These are phyloP conservation scores for Drosophila baimaii DNA, from an alignment of 1,140 invertebrate genomes.

Conservation along the genomic window DNA sequence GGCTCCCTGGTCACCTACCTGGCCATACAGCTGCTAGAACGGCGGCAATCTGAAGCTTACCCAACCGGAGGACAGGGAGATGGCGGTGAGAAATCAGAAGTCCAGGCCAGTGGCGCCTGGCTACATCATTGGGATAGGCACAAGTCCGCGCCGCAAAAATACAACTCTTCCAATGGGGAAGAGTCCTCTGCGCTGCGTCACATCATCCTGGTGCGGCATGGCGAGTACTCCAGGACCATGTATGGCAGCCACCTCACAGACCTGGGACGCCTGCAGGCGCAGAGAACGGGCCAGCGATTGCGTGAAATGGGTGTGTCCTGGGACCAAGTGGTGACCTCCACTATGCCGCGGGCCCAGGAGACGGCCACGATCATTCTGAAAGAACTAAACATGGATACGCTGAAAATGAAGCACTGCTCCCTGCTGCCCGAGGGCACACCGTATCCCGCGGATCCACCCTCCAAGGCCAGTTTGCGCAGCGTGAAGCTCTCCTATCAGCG, in stretches of 20 bases:
- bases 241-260: constrained; percentile 93
- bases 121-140: constrained; percentile 93
- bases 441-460: constrained; percentile 95
- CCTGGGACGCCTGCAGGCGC: constrained; percentile 93
- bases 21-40: constrained; percentile 39
- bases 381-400: constrained; percentile 67
- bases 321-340: constrained; percentile 92
- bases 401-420: constrained; percentile 88
- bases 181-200: constrained; percentile 91
- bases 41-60: background rate
- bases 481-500: constrained; percentile 91
- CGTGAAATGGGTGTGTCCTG: constrained; percentile 90
- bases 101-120: constrained; percentile 87
- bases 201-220: constrained; percentile 96
- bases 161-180: constrained; percentile 80
- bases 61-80: background rate
- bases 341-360: constrained; percentile 96
- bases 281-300: constrained; percentile 90
- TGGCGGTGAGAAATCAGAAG: background rate
- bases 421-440: constrained; percentile 96
- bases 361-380: constrained; percentile 92
- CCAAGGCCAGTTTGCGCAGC: constrained; percentile 89
- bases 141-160: constrained; percentile 85
- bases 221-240: constrained; percentile 94
- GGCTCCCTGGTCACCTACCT: constrained; percentile 57